Base-by-base conservation (phyloP, 2,113 vertebrate species). In the Cairina moschata region DNA sequence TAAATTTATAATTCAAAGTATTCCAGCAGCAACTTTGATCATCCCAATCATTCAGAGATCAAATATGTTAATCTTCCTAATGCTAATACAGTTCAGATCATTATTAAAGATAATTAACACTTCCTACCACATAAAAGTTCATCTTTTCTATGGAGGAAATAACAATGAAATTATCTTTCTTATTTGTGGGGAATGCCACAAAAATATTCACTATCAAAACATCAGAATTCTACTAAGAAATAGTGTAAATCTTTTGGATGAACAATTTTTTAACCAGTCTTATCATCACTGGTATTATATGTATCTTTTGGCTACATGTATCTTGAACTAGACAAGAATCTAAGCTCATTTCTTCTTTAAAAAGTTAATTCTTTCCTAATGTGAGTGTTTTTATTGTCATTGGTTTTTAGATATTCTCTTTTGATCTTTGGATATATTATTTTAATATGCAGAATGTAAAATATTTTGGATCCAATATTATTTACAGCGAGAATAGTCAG, bases 391-490 rank as follows among this genome's bases (percentile, higher is more conserved):
- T 94, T 90, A 77, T 60, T 93, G 31, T 4, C 75, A 75, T 90
- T 3, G 0, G 3, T 29, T 59, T 29, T 66, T 38, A 58, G 67
- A 54, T 86, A 78, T 59, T 95, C 52, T 85, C 28, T 82, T 89
- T 73, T 87, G 85, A 88, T 86, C 63, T 79, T 84, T 80, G 32
- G 31, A 26, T 76, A 50, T 79, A 88, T 90, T 80, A 42, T 77
- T 93, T 92, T 86, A 93, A 58, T 63, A 94, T 60, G 38, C 28
- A 93, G 83, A 90, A 96, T 96, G 77, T 76, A 78, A 94, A 94
- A 72, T 87, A 96, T 91, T 88, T 96, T 95, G 93, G 76, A 95
- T 83, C 25, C 73, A 81, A 56, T 82, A 58, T 79, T 96, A 95
- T 96, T 96, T 96, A 94, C 76, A 75, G 9, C 85, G 65, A 83